Base-by-base conservation (phyloP, 2,113 vertebrate species). In the Salvelinus sp. region DNA sequence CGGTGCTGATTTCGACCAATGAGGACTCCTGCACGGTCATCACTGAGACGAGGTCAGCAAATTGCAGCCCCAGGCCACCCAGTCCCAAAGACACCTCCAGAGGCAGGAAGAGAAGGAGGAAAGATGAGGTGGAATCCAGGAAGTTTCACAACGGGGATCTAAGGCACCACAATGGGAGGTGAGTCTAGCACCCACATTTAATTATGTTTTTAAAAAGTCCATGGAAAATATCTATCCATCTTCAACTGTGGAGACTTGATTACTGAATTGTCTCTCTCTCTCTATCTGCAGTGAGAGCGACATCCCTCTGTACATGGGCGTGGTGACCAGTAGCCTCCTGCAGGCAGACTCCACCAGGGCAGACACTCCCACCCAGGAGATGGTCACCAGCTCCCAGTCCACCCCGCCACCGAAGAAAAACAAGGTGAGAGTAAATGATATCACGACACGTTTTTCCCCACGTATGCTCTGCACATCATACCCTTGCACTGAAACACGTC, bases 381-480 rank as follows among this genome's bases (percentile, higher is more conserved):
- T 90, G 73, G 93, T 94, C 82, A 93, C 88, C 92, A 95, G 94
- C 79, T 93, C 93, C 0, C 91, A 92, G 79, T 79, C 38, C 25
- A 94, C 92, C 1, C 93, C 94, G 1, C 91, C 90, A 0, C 89
- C 92, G 60, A 94, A 93, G 85, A 91, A 82, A 22, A 92, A 92
- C 83, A 94, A 94, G 93, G 93, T 91, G 68, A 33, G 23, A 70
- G 0, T 62, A n/a, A 22, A 62, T 23, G 6, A 62, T 7, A 10
- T 50, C n/a, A 60, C 58, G 7, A 22, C n/a, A 44, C 58, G 23
- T 23, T 22, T 23, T 22, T 10, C 16, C 16, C 20, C n/a, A 23
- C 9, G 1, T 22, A 62, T 23, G n/a, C 58, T 62, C 5, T 9
- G n/a, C 18, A 22, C 6, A 62, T 2, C 16, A 10, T 54, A 54